These are phyloP conservation scores for Nycticorax nycticorax DNA, from an alignment of 2,113 vertebrate genomes.

Conservation along the genomic window DNA sequence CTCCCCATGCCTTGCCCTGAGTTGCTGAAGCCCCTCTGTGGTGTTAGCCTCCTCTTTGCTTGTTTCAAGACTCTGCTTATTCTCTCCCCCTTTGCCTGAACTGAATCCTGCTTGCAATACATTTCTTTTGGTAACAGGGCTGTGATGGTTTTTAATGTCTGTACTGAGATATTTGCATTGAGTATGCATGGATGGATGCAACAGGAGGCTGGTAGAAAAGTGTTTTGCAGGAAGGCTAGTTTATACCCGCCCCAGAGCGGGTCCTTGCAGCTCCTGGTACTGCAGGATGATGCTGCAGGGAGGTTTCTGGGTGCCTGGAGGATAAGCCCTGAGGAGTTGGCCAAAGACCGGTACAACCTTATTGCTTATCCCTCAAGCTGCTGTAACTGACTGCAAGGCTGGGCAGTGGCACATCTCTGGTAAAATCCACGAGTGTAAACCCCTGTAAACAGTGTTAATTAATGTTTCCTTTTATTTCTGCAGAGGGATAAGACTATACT, in stretches of 20 bases:
- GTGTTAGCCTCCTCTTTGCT: background rate
- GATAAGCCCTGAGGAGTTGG: background rate
- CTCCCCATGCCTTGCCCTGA: background rate
- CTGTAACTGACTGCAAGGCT: background rate
- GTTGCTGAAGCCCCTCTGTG: background rate
- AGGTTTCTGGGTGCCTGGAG: background rate
- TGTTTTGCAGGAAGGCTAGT: background rate
- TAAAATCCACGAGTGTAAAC: background rate
- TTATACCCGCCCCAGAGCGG: background rate
- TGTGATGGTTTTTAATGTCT: background rate
- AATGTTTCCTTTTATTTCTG: background rate
- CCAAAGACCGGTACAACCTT: background rate
- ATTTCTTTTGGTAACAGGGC: background rate
- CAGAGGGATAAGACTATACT: background rate
- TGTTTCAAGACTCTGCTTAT: background rate
- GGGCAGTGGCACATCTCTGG: background rate
- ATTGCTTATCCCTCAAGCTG: background rate
- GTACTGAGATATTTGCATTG: background rate
- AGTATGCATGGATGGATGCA: background rate
- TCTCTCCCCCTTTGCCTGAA: too few species aligned
- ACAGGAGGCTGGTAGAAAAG: too few species aligned
- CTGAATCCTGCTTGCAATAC: background rate
- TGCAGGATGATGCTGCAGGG: background rate
- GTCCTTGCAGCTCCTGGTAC: background rate
- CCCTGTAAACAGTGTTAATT: background rate